A percentile compares a stretch with the other conserved stretches of the same genome.
These are phyloP conservation scores for Myzus persicae DNA, from an alignment of 1,140 invertebrate genomes.

Conservation along the genomic window DNA sequence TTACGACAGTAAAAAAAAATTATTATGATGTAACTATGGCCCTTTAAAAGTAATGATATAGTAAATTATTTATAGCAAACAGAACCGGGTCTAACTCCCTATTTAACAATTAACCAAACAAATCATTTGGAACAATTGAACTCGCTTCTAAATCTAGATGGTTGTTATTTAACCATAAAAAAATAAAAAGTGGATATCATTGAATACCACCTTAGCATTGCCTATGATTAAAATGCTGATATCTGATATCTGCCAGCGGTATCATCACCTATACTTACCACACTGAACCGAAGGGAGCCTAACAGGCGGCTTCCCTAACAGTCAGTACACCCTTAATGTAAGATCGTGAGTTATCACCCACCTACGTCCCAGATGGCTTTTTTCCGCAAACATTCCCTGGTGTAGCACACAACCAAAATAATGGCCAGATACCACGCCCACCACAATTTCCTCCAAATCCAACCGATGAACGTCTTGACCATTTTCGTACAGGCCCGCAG, in stretches of 20 bases:
- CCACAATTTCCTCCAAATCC: slow-evolving; percentile 50
- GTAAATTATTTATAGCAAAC: not conserved
- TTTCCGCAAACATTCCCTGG: slow-evolving; percentile 43
- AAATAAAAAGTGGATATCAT: not conserved
- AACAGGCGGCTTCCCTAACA: not conserved
- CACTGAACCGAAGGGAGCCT: not conserved
- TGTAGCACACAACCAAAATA: slow-evolving; percentile 42
- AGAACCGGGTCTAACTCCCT: not conserved
- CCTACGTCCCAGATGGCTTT: slow-evolving; percentile 47
- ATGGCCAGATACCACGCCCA: slow-evolving; percentile 54
- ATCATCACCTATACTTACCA: not conserved
- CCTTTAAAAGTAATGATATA: not conserved
- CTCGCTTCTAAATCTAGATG: not conserved
- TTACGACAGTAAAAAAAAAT: not conserved
- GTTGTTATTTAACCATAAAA: not conserved
- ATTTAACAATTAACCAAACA: not conserved
- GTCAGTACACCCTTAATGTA: not conserved
- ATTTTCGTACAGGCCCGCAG: not conserved
- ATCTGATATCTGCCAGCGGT: not conserved
- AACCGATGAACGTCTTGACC: slow-evolving; percentile 32
- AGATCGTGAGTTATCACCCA: not conserved
- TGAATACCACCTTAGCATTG: not conserved
- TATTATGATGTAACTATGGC: not conserved
- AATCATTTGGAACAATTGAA: not conserved
- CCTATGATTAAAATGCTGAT: not conserved